Evolutionary conservation across 2,797 vertebrate species (phyloP).

Genomic region (Aphelocoma californica): DNA sequence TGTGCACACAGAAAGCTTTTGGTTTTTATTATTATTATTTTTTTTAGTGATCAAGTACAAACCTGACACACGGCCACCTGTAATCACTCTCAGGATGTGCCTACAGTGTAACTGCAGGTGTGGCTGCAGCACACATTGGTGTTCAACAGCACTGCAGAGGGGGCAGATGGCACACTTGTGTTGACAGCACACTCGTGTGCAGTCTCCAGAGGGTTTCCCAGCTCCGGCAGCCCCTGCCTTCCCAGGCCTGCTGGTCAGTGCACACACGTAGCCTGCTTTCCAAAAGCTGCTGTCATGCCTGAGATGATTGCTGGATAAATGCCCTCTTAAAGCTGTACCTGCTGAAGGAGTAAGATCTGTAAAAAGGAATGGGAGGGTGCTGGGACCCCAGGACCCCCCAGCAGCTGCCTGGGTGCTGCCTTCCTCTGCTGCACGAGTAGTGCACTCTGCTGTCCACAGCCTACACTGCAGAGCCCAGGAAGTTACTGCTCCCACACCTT

Average conservation of each 20-base stretch:
- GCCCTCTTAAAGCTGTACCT: background rate
- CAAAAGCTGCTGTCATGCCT: background rate
- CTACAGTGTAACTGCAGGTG: background rate
- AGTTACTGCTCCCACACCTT: background rate
- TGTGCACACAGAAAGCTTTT: background rate
- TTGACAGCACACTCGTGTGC: rapidly evolving
- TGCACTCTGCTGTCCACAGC: constrained; percentile 41
- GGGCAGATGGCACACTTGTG: background rate
- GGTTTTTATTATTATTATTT: background rate
- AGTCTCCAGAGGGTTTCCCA: background rate
- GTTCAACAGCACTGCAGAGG: background rate
- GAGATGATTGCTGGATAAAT: background rate
- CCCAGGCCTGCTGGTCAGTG: background rate
- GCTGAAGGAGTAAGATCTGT: background rate
- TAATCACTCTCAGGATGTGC: background rate
- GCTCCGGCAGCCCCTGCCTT: background rate
- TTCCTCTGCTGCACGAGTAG: constrained; percentile 9
- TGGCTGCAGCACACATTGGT: background rate
- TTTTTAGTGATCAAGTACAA: background rate
- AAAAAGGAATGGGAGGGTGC: background rate
- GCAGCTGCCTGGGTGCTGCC: background rate
- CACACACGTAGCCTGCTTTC: rapidly evolving
- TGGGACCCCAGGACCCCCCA: background rate
- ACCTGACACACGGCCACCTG: background rate
- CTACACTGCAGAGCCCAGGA: background rate